These are phyloP conservation scores for Misgurnus anguillicaudatus DNA, from an alignment of 2,113 vertebrate genomes.

Conservation along the genomic window DNA sequence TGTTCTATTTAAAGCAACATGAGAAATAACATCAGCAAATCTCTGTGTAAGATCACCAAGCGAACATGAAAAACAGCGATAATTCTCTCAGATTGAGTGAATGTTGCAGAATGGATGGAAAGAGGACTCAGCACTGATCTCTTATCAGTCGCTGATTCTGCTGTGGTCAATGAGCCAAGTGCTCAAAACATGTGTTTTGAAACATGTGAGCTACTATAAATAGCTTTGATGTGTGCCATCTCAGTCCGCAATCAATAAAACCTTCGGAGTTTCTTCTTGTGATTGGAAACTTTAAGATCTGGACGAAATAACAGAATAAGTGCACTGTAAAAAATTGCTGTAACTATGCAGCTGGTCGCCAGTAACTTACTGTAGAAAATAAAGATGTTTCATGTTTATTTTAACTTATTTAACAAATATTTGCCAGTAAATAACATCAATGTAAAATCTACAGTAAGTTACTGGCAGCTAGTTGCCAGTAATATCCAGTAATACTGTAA, in stretches of 20 bases:
- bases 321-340: not conserved
- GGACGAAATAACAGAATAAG: not conserved
- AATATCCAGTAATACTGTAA: too few species aligned
- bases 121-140: constrained; percentile 21
- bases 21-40: not conserved
- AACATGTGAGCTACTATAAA: constrained; percentile 48
- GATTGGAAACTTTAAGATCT: constrained; percentile 39
- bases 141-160: not conserved
- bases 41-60: not conserved
- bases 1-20: not conserved
- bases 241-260: constrained; percentile 34
- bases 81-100: not conserved
- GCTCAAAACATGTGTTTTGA: not conserved
- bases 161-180: not conserved
- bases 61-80: not conserved
- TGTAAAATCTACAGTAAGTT: too few species aligned
- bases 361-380: too few species aligned
- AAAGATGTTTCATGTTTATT: too few species aligned
- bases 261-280: not conserved
- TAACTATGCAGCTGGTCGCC: too few species aligned
- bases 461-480: too few species aligned
- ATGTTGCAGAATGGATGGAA: constrained; percentile 18
- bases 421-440: too few species aligned
- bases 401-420: too few species aligned
- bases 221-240: constrained; percentile 32